Percentiles rank a stretch among this genome's conserved stretches.
Evolutionary conservation across 2,888 invertebrate species (phyloP).

Genomic region (Strigamia maritima): DNA sequence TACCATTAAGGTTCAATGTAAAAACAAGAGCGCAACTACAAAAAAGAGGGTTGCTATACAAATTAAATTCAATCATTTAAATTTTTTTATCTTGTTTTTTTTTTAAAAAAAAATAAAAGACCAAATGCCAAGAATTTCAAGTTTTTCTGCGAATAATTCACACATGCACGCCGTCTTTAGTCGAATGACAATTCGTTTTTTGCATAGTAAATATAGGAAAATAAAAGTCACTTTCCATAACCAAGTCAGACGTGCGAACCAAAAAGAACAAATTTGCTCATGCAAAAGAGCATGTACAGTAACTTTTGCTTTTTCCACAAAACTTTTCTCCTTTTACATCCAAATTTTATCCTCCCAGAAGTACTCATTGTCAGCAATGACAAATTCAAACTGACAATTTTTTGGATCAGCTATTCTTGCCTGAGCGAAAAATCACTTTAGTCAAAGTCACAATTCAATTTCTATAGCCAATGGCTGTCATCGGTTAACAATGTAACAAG

Average conservation of each 20-base stretch:
- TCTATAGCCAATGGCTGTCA: no score
- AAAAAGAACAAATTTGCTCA: constrained; percentile 15
- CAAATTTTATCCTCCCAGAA: neutral
- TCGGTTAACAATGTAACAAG: no score
- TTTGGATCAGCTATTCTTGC: no score
- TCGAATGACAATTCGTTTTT: constrained; percentile 21
- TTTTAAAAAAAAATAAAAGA: neutral
- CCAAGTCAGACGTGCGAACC: constrained; percentile 18
- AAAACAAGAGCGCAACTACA: neutral
- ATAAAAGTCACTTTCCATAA: constrained; percentile 11
- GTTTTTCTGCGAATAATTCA: constrained; percentile 15
- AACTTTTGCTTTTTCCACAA: neutral
- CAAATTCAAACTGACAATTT: no score
- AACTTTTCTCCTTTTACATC: neutral
- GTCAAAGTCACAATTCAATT: no score
- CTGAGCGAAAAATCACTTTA: no score
- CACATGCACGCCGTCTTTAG: neutral
- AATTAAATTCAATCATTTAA: constrained; percentile 1
- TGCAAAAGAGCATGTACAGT: neutral
- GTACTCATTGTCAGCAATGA: no score
- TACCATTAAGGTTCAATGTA: constrained; percentile 27
- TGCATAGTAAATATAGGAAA: constrained; percentile 9
- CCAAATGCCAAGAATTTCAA: neutral
- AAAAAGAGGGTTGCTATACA: neutral
- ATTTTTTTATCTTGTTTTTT: neutral